These are phyloP conservation scores for Eilema caniola DNA, from an alignment of 2,888 invertebrate genomes.

Conservation along the genomic window DNA sequence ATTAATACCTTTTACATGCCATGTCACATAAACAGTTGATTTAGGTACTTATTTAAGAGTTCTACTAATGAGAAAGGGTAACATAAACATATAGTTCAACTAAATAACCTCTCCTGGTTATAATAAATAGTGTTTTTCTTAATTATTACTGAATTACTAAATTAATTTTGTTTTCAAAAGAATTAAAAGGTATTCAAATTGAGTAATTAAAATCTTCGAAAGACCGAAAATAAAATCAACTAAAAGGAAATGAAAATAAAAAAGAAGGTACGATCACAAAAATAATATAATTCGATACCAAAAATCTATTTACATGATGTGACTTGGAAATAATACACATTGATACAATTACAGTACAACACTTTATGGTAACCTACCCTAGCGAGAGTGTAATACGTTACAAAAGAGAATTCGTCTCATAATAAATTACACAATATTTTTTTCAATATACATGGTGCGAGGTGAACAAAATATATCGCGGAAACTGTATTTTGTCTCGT, in stretches of 20 bases:
- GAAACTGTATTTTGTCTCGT: neutral
- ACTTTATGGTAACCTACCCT: slow-evolving; percentile 56
- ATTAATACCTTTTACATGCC: slow-evolving; percentile 44
- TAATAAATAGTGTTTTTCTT: neutral
- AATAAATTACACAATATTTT: slow-evolving; percentile 53
- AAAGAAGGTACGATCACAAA: slow-evolving; percentile 75
- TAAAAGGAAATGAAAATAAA: slow-evolving; percentile 53
- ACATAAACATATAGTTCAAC: neutral
- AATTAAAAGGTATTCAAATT: neutral
- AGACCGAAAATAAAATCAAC: slow-evolving; percentile 24
- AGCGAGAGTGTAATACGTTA: slow-evolving; percentile 46
- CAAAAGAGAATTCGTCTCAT: slow-evolving; percentile 41
- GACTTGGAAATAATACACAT: slow-evolving; percentile 51
- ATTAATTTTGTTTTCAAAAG: neutral
- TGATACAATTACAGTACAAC: slow-evolving; percentile 45
- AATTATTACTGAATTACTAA: neutral
- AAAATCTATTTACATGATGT: slow-evolving; percentile 79
- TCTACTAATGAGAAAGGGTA: slow-evolving; percentile 25
- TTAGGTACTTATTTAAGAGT: slow-evolving; percentile 37
- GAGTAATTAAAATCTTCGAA: slow-evolving; percentile 10
- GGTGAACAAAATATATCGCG: slow-evolving; percentile 34
- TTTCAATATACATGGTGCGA: slow-evolving; percentile 44
- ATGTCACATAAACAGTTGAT: slow-evolving; percentile 47
- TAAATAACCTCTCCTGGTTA: slow-evolving; percentile 8
- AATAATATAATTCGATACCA: slow-evolving; percentile 83